Base-by-base conservation (phyloP, 2,888 invertebrate genomes). In the Platerodrilus igneus region DNA sequence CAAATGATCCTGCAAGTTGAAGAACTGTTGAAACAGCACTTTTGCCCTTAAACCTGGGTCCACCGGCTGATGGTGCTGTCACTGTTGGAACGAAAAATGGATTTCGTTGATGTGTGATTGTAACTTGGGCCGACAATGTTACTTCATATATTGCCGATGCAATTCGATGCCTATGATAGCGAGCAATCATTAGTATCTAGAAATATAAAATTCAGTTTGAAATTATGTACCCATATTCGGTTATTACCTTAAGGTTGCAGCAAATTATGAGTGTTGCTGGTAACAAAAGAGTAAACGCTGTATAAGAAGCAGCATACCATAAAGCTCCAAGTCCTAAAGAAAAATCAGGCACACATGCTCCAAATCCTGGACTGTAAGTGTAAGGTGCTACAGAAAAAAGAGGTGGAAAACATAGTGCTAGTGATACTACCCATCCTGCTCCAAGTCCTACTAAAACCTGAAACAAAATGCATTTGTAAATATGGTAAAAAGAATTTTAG, bases 141-240 rank as follows among this genome's bases (percentile, higher is more conserved):
- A 87, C 86, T 71, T 88, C 86, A 68, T 85, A 87, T 51, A 88
- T 86, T 14, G 88, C 87, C 27, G 86, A 85, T 16, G 87, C 86
- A 52, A 89, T 89, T 41, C 87, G 76, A 62, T 88, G 87, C 4
- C 86, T 76, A 59, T 89, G 88, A 63, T 86, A 85, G 1, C 79
- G 70, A 5, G 79, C 79, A 39, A 79, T 79, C 58, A 78, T 77
- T 31, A 79, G 68, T 32, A 79, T 78, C 71, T 71, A 56, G n/a
- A 58, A 58, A 30, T 29, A 11, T 32, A 16, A 26, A 23, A 5
- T 20, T n/a, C 23, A 2, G n/a, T 14, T 16, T 13, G 15, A 15
- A 11, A 6, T 1, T 32, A 2, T 2, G 7, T 16, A 22, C 3
- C 10, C 58, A n/a, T n/a, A n/a, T n/a, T n/a, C n/a, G n/a, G n/a